Evolutionary conservation across 1,140 invertebrate genomes (phyloP).

Genomic region (Spodoptera litura): DNA sequence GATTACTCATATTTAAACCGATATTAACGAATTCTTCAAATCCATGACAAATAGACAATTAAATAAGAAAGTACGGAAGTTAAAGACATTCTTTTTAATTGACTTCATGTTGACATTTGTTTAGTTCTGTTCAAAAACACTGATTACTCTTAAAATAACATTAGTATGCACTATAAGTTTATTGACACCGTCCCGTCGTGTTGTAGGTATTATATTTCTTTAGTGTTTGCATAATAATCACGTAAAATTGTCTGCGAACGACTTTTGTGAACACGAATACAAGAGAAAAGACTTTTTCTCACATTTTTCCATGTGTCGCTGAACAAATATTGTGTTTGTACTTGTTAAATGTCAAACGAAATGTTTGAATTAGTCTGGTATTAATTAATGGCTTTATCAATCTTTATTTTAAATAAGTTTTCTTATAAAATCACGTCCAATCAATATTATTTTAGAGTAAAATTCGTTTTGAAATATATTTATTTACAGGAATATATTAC

Average conservation of each 20-base stretch:
- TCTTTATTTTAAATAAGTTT: too few species aligned
- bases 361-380: not conserved
- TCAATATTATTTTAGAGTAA: too few species aligned
- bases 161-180: conserved; percentile 1
- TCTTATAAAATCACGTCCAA: too few species aligned
- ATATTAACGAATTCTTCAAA: too few species aligned
- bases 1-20: too few species aligned
- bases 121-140: not conserved
- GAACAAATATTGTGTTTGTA: not conserved
- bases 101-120: not conserved
- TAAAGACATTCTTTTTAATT: not conserved
- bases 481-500: too few species aligned
- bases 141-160: conserved; percentile 14
- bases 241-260: not conserved
- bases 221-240: not conserved
- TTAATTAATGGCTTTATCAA: not conserved
- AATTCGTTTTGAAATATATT: too few species aligned
- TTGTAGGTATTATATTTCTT: not conserved
- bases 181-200: not conserved
- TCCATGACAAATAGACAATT: not conserved
- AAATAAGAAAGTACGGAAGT: not conserved
- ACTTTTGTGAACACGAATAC: too few species aligned
- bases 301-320: not conserved
- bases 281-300: conserved; percentile 2
- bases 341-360: not conserved